These are phyloP conservation scores for Pelobates cultripes DNA, from an alignment of 2,797 vertebrate species.

Conservation along the genomic window DNA sequence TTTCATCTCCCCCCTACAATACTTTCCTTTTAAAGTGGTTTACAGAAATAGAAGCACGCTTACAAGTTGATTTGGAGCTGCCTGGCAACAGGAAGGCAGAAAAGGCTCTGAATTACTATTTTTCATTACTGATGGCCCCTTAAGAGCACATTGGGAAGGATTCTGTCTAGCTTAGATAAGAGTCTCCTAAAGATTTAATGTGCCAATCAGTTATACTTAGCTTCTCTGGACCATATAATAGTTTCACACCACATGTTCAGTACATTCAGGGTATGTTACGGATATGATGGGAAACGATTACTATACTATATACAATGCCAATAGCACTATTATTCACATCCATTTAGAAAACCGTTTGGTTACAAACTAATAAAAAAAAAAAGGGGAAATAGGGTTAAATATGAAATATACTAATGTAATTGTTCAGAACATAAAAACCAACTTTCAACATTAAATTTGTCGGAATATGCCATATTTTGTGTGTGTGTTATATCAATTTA, in stretches of 20 bases:
- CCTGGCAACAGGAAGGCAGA: constrained; percentile 64
- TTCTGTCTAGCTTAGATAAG: constrained; percentile 67
- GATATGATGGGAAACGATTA: constrained; percentile 27
- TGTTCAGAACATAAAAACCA: neutral
- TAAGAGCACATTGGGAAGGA: constrained; percentile 63
- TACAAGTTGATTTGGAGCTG: constrained; percentile 62
- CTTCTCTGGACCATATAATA: constrained; percentile 65
- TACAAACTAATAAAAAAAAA: neutral
- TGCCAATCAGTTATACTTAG: constrained; percentile 68
- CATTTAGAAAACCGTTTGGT: neutral
- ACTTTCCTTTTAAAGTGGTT: constrained; percentile 57
- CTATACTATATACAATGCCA: neutral
- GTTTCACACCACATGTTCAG: constrained; percentile 65
- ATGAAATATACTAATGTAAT: too few species aligned
- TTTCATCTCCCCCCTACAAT: neutral
- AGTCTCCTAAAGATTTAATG: constrained; percentile 67
- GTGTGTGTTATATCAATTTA: constrained; percentile 17
- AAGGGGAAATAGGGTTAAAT: too few species aligned
- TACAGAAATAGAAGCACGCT: too few species aligned
- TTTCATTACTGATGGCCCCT: constrained; percentile 65
- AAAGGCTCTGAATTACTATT: constrained; percentile 65
- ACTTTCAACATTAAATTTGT: neutral
- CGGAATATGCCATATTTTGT: constrained; percentile 15
- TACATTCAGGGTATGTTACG: constrained; percentile 12
- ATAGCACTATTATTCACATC: neutral